phyloP scores from a whole-genome alignment of 2,797 vertebrate species.

The Cirrhinus molitorella region DNA sequence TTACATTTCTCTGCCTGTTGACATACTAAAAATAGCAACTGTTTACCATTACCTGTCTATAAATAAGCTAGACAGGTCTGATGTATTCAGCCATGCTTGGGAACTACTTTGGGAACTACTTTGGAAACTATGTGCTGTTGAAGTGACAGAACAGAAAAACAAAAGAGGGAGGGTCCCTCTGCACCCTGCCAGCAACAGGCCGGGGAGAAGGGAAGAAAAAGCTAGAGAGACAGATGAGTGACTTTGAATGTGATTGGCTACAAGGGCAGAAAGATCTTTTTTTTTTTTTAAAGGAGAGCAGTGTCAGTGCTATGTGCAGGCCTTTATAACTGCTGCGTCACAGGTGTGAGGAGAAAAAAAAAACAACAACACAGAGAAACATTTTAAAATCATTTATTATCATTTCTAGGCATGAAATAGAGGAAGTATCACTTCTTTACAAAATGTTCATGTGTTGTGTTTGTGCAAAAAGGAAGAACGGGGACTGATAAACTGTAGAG shows the following conservation, averaged over 20 bases:
- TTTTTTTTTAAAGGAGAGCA: background rate
- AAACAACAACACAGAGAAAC: conserved; percentile 59
- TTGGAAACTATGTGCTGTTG: conserved; percentile 62
- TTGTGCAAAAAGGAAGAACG: conserved; percentile 75
- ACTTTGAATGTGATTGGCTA: conserved; percentile 59
- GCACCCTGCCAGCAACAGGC: background rate
- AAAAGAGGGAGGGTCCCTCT: background rate
- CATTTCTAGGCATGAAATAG: conserved; percentile 77
- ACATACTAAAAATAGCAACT: conserved; percentile 19
- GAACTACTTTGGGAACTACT: conserved; percentile 54
- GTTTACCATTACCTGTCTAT: conserved; percentile 63
- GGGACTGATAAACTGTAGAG: conserved; percentile 66
- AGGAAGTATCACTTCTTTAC: conserved; percentile 69
- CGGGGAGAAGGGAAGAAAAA: background rate
- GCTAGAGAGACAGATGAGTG: conserved; percentile 44
- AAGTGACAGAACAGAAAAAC: background rate
- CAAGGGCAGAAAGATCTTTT: conserved; percentile 18
- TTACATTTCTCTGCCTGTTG: conserved; percentile 43
- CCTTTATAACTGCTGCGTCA: conserved; percentile 1
- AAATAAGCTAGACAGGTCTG: conserved; percentile 66
- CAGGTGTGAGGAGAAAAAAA: background rate
- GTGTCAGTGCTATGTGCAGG: background rate
- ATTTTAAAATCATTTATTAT: conserved; percentile 75
- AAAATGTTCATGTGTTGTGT: conserved; percentile 74
- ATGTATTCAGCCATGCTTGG: conserved; percentile 54